These are phyloP conservation scores for Rhyacichthys aspro DNA, from an alignment of 2,797 vertebrate species.

Conservation along the genomic window DNA sequence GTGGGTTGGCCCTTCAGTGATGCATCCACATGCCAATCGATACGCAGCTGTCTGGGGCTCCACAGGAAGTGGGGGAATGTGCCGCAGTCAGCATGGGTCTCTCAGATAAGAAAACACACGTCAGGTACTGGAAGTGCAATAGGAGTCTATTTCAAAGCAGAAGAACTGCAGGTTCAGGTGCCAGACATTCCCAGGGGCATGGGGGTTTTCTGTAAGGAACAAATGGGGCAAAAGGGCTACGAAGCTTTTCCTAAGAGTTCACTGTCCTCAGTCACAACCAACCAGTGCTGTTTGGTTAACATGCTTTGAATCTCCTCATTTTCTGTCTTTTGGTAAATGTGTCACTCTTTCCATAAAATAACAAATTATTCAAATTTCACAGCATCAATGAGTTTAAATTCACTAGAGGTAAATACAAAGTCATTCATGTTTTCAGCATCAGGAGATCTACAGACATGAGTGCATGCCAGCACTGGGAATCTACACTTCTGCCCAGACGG, in stretches of 20 bases:
- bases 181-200: constrained; percentile 35
- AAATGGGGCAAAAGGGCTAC: no score
- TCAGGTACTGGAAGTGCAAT: constrained; percentile 34
- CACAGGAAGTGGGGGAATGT: constrained; percentile 71
- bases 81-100: constrained; percentile 57
- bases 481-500: constrained; percentile 31
- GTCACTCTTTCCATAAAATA: constrained; percentile 10
- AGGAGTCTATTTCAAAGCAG: constrained; percentile 57
- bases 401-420: constrained; percentile 27
- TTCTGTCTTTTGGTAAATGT: no score
- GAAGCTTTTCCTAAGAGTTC: no score
- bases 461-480: constrained; percentile 36
- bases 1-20: constrained; percentile 35
- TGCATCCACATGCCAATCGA: constrained; percentile 64
- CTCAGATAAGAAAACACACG: constrained; percentile 47
- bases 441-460: constrained; percentile 52
- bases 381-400: constrained; percentile 33
- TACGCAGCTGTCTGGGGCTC: constrained; percentile 62
- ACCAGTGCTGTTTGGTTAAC: no score
- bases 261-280: no score
- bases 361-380: constrained; percentile 35
- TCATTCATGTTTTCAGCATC: constrained; percentile 55
- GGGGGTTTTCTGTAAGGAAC: no score
- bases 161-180: constrained; percentile 60
- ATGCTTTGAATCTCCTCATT: no score